These are phyloP conservation scores for Anthopleura sola DNA, from an alignment of 64 coral and sea anemone genomes.

Conservation along the genomic window DNA sequence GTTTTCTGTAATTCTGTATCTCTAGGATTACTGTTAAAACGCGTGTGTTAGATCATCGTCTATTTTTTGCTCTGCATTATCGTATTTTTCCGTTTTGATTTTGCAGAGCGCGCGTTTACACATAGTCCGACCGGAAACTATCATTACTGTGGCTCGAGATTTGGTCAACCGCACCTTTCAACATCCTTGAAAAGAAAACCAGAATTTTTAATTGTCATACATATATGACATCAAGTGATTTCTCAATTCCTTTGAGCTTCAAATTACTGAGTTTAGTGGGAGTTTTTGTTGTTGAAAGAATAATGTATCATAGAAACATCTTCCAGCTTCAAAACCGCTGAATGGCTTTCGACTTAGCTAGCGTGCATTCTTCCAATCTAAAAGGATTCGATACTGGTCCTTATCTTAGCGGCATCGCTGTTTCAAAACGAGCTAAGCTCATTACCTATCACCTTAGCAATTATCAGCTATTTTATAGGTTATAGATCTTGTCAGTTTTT, in stretches of 20 bases:
- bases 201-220: background rate
- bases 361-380: background rate
- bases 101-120: background rate
- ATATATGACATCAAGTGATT: background rate
- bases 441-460: slow-evolving; percentile 18
- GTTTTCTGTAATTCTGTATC: background rate
- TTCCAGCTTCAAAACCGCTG: background rate
- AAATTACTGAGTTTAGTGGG: too few relatives aligned
- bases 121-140: background rate
- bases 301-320: too few relatives aligned
- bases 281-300: too few relatives aligned
- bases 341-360: background rate
- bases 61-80: too few relatives aligned
- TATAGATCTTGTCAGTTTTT: slow-evolving; percentile 20
- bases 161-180: slow-evolving; percentile 14
- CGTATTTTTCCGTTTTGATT: background rate
- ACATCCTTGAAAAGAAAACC: background rate
- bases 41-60: background rate
- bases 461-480: slow-evolving; percentile 24
- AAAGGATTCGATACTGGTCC: background rate
- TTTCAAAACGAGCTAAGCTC: background rate
- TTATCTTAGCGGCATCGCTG: slow-evolving; percentile 12
- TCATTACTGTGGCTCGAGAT: background rate
- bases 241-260: background rate
- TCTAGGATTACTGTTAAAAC: slow-evolving; percentile 4